phyloP scores from a whole-genome alignment of 1,140 invertebrate genomes.

The Popillia japonica region DNA sequence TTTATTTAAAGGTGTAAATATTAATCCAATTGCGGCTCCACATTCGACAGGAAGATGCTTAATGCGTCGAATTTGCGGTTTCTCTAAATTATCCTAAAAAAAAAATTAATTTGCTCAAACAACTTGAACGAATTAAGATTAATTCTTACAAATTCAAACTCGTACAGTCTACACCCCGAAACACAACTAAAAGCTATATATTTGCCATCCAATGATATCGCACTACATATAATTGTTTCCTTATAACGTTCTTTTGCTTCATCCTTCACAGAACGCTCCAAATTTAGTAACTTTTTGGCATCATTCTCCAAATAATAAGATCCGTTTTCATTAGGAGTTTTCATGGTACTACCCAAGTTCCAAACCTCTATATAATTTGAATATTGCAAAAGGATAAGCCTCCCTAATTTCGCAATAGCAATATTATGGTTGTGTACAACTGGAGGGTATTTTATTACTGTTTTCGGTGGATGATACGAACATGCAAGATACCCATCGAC shows the following conservation, averaged over 20 bases:
- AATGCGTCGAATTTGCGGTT: background rate
- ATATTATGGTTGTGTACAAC: conserved; percentile 70
- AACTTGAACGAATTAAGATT: background rate
- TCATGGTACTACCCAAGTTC: conserved; percentile 56
- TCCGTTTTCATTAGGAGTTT: conserved; percentile 49
- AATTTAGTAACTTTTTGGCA: conserved; percentile 72
- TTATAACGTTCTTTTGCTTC: conserved; percentile 64
- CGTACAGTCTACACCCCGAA: background rate
- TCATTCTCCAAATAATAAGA: conserved; percentile 58
- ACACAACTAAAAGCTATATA: conserved; percentile 78
- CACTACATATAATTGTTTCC: conserved; percentile 71
- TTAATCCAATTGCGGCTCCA: conserved; percentile 45
- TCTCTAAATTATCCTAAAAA: background rate
- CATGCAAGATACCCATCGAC: conserved; percentile 79
- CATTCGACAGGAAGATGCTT: conserved; percentile 24
- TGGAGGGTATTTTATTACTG: conserved; percentile 75
- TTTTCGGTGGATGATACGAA: conserved; percentile 70
- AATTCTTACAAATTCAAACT: background rate
- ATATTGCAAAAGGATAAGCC: conserved; percentile 73
- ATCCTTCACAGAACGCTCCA: conserved; percentile 57
- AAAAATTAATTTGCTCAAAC: background rate
- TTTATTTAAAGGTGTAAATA: conserved; percentile 51
- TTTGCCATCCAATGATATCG: conserved; percentile 72
- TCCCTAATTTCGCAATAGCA: conserved; percentile 66
- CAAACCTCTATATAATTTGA: conserved; percentile 71